phyloP scores from a whole-genome alignment of 2,797 vertebrate genomes.

The Pagetopsis macropterus region DNA sequence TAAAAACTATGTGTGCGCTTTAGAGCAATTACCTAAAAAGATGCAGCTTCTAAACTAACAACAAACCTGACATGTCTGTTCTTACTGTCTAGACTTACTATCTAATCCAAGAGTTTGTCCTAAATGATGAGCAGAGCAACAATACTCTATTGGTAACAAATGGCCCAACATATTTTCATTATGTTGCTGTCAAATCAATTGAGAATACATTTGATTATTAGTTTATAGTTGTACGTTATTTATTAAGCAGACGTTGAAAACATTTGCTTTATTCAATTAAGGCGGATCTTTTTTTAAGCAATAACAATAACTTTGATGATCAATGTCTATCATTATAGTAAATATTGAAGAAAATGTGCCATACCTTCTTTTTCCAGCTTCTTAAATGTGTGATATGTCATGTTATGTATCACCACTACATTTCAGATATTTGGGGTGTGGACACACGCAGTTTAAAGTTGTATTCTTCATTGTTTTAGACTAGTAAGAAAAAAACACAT shows the following conservation, averaged over 20 bases:
- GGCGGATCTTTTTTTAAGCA: not conserved
- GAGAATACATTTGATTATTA: constrained; percentile 5
- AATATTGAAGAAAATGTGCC: not conserved
- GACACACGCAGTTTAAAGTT: not conserved
- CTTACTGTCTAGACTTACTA: not conserved
- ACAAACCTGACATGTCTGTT: not conserved
- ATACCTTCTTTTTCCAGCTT: not conserved
- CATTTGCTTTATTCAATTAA: not conserved
- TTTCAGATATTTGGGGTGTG: not conserved
- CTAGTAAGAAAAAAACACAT: too few species aligned
- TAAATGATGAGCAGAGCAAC: not conserved
- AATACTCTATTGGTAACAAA: constrained; percentile 6
- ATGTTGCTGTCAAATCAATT: not conserved
- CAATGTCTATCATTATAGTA: not conserved
- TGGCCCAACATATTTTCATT: not conserved
- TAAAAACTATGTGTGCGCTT: constrained; percentile 28
- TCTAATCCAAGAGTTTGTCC: constrained; percentile 33
- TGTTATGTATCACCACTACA: not conserved
- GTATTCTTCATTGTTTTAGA: too few species aligned
- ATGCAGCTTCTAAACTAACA: constrained; percentile 2
- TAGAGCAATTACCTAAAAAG: constrained; percentile 23
- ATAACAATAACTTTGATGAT: not conserved
- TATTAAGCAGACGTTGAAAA: not conserved
- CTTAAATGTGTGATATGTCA: not conserved
- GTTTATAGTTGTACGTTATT: not conserved